Evolutionary conservation across 1,140 invertebrate genomes (phyloP), one percentile per base, ranked within the genome.

Genomic region (Drosophila erecta): DNA sequence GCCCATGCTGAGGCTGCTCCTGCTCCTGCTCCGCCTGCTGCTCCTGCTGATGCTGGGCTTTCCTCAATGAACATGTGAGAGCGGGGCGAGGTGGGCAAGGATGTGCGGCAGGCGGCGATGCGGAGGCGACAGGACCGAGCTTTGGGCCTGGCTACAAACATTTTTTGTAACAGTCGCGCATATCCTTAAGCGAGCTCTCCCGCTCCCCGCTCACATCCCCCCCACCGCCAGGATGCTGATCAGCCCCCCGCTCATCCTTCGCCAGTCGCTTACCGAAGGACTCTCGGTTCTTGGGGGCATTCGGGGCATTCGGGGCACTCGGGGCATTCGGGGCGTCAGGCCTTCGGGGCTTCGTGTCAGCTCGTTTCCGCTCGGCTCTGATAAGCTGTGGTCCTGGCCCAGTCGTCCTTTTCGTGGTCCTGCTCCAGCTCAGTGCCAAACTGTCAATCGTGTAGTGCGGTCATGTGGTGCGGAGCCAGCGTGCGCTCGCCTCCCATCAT

Each of bases 371-470:
- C 59, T 65, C 43, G 62, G 43, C 14, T 37, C 62, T 65, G 62
- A 65, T 65, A 65, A 65, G 62, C 60, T 44, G 35, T 49, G 33
- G 46, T 62, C 65, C 59, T 40, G 62, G 35, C 35, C 4, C 35
- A 12, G 35, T 12, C 64, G 27, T 44, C 60, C 64, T 58, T 51
- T 8, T 24, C 30, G 33, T 56, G 24, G 57, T 35, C 22, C 56
- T 62, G 50, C 20, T 51, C 40, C 53, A 27, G 51, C 81, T 83
- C 69, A 87, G 83, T 87, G 83, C 84, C 83, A 87, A 87, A 89
- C 83, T 89, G 83, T 87, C 79, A 87, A 79, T 87, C 83, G 83
- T 87, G 84, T 87, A 76, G 83, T 89, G 83, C 83, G 83, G 83
- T 87, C 71, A 87, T 87, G 84, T 87, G 70, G 75, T 79, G 84